Percentiles rank a stretch among this genome's conserved stretches.
Conservation (phyloP, 2,113 vertebrate species). For the Ia io region DNA sequence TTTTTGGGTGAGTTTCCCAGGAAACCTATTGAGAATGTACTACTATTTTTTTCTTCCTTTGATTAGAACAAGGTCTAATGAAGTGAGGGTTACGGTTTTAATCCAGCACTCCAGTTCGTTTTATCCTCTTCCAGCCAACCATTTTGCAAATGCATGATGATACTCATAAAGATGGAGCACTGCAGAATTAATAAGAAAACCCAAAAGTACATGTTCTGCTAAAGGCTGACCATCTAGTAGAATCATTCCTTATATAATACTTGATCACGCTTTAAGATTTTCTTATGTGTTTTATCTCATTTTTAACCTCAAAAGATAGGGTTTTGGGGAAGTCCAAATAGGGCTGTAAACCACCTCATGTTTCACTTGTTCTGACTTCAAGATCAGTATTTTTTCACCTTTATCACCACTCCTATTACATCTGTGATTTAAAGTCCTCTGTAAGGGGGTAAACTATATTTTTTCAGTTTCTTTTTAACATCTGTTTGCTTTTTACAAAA, state of each 20-base stretch:
- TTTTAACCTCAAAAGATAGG: conserved; percentile 3
- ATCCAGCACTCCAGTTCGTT: neutral
- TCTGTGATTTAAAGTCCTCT: neutral
- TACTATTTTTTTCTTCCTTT: neutral
- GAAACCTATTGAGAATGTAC: neutral
- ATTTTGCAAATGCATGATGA: neutral
- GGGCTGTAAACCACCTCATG: neutral
- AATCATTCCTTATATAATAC: neutral
- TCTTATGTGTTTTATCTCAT: neutral
- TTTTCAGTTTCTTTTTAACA: neutral
- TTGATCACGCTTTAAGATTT: neutral
- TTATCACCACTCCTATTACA: neutral
- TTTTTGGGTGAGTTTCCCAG: conserved; percentile 1
- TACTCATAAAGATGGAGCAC: neutral
- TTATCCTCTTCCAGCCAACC: neutral
- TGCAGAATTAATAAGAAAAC: neutral
- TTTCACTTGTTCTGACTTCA: neutral
- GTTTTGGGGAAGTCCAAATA: neutral
- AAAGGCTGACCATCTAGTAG: neutral
- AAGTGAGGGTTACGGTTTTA: neutral
- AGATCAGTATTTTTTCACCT: neutral
- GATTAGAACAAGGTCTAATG: neutral
- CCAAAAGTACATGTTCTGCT: neutral
- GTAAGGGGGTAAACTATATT: neutral
- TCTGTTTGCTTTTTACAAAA: neutral